phyloP scores from a whole-genome alignment of 1,140 invertebrate species.

The Vanessa tameamea region DNA sequence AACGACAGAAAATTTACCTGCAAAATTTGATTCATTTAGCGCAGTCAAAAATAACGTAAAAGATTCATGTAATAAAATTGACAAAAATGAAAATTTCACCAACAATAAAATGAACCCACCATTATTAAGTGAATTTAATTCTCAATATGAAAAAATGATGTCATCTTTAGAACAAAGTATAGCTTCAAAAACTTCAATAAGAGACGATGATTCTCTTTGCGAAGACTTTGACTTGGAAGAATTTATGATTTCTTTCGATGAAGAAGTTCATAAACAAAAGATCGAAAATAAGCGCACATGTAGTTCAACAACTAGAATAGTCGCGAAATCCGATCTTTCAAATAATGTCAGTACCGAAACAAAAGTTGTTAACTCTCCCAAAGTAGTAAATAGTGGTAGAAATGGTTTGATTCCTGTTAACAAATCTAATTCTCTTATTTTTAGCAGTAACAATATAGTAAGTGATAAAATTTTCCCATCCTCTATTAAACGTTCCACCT shows the following conservation, averaged over 20 bases:
- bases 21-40: constrained; percentile 74
- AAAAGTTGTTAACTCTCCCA: constrained; percentile 63
- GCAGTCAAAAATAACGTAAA: constrained; percentile 48
- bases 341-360: constrained; percentile 55
- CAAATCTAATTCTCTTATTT: constrained; percentile 80
- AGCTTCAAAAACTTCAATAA: constrained; percentile 71
- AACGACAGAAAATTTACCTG: constrained; percentile 73
- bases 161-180: constrained; percentile 78
- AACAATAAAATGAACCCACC: constrained; percentile 53
- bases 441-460: constrained; percentile 78
- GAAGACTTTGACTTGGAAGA: constrained; percentile 79
- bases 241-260: constrained; percentile 78
- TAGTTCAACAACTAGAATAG: constrained; percentile 74
- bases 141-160: constrained; percentile 79
- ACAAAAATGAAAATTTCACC: constrained; percentile 61
- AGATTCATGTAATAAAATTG: constrained; percentile 47
- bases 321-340: constrained; percentile 60
- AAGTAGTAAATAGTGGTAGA: constrained; percentile 51
- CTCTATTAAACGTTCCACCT: constrained; percentile 77
- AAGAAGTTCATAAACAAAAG: constrained; percentile 73
- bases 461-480: constrained; percentile 74
- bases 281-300: constrained; percentile 66
- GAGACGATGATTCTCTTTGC: constrained; percentile 77
- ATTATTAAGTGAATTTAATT: constrained; percentile 69
- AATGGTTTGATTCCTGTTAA: constrained; percentile 75